Evolutionary conservation across 1,140 invertebrate species (phyloP), one percentile per base, ranked within the genome.

Genomic region (Drosophila eugracilis): DNA sequence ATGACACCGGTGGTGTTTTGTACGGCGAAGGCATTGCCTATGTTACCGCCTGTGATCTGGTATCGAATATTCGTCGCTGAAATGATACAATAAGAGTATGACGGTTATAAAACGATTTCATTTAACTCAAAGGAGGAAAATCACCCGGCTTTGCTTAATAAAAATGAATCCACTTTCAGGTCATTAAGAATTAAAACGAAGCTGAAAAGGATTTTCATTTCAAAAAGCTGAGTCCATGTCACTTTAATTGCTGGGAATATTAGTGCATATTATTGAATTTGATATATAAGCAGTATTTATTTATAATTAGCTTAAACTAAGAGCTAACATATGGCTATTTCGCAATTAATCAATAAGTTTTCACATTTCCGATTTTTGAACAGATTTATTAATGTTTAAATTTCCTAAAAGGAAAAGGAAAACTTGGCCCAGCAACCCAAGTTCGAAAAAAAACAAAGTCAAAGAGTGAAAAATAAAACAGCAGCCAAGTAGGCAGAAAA

Each of bases 31-130:
- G 95, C 94, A 81, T 95, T 95, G 60, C 95, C 95, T 85, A 95
- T 93, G 92, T 96, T 96, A 84, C 95, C 95, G 90, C 94, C 94
- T 59, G 94, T 95, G 74, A 96, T 96, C 91, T 95, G 94, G 92
- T 96, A 96, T 75, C 94, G 94, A 91, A 96, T 95, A 91, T 93
- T 93, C 75, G 95, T 95, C 74, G 95, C 95, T 96, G 92, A n/a
- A 93, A 92, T 32, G n/a, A 66, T 19, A 52, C 6, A 48, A 36
- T 44, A 19, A 28, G 6, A 44, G 5, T 49, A 12, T n/a, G 14
- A n/a, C 39, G 30, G 30, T 62, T 60, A 48, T 39, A 17, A 30
- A 37, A 45, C n/a, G 37, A 21, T 45, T 62, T 14, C 22, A 14
- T 36, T 54, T 42, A 44, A 41, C 39, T 22, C 12, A 26, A n/a